phyloP scores from a whole-genome alignment of 2,797 vertebrate genomes.

The Crypturellus tataupa region DNA sequence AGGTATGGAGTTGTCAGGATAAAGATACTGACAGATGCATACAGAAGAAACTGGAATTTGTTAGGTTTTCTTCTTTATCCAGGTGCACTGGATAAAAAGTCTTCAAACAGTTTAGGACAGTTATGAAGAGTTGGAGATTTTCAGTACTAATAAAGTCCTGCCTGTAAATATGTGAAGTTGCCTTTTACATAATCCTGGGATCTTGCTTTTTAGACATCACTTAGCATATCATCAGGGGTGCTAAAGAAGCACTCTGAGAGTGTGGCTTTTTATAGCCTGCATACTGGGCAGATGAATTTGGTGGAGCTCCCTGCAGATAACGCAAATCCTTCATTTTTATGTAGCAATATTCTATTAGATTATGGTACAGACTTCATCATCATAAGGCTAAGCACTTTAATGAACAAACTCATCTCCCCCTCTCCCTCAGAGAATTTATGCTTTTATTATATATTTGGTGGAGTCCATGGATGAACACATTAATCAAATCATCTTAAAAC shows the following conservation, averaged over 20 bases:
- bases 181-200: neutral
- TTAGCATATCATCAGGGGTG: neutral
- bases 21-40: neutral
- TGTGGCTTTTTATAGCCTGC: neutral
- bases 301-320: neutral
- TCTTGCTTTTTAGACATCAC: neutral
- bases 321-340: neutral
- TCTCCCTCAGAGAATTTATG: neutral
- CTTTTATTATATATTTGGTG: neutral
- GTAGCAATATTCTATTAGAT: neutral
- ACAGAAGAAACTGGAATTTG: neutral
- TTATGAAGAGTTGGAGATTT: neutral
- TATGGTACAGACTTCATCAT: neutral
- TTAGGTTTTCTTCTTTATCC: neutral
- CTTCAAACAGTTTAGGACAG: neutral
- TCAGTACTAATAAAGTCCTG: neutral
- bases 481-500: neutral
- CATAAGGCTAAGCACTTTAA: neutral
- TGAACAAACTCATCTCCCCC: neutral
- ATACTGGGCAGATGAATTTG: neutral
- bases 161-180: neutral
- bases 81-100: neutral
- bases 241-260: accelerated
- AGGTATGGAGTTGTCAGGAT: neutral
- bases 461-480: neutral